Percentiles rank a stretch among this genome's conserved stretches.
Evolutionary conservation across 2,797 vertebrate genomes (phyloP).

Genomic region (Erethizon dorsatum): DNA sequence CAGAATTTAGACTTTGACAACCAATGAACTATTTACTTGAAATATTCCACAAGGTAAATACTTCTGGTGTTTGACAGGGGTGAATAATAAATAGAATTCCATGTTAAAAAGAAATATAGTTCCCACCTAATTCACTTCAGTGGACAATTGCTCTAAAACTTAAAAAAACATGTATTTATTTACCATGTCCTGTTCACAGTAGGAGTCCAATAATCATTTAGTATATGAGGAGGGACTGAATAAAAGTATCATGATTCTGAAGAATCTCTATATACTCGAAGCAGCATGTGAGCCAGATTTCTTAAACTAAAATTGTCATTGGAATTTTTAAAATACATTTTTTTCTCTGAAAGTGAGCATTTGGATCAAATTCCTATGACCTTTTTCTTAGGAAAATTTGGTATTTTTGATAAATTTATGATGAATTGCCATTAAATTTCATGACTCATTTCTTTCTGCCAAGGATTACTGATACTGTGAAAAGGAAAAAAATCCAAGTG

Average conservation of each 20-base stretch:
- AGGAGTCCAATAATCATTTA: neutral
- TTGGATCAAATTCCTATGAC: neutral
- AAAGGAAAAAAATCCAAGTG: neutral
- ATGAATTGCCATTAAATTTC: slow-evolving; percentile 44
- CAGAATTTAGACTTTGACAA: slow-evolving; percentile 63
- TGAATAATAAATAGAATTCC: slow-evolving; percentile 15
- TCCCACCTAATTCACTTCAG: neutral
- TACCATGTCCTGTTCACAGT: neutral
- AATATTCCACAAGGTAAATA: neutral
- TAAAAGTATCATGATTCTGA: neutral
- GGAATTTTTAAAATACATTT: neutral
- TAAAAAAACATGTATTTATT: neutral
- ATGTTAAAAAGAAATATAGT: neutral
- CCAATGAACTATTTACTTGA: slow-evolving; percentile 14
- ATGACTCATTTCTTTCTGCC: neutral
- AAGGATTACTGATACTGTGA: neutral
- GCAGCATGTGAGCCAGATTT: neutral
- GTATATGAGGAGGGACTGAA: neutral
- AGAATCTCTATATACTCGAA: neutral
- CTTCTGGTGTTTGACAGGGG: slow-evolving; percentile 23
- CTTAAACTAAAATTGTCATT: neutral
- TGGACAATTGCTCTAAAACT: neutral
- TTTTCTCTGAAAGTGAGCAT: slow-evolving; percentile 46
- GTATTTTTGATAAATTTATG: slow-evolving; percentile 50
- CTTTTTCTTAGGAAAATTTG: slow-evolving; percentile 46